Conservation (phyloP, 1,140 invertebrate genomes). For the Diachasmimorpha longicaudata region DNA sequence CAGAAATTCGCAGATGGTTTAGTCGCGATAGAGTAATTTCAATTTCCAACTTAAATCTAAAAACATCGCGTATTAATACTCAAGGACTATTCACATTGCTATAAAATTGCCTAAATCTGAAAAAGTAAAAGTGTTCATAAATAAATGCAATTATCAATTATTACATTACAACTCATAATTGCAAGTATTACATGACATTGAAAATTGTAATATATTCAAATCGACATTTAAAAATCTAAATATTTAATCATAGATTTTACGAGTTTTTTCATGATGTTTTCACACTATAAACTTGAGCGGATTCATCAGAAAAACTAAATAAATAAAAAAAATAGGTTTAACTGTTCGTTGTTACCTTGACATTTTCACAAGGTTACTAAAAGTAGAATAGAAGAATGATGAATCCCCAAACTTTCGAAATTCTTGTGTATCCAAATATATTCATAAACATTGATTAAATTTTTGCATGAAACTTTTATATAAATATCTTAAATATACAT, state of each 20-base stretch:
- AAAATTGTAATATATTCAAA: background rate
- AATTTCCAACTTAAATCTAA: conserved; percentile 10
- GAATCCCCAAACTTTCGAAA: background rate
- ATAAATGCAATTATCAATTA: background rate
- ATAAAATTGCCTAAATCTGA: background rate
- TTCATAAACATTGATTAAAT: background rate
- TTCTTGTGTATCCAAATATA: background rate
- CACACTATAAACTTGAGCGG: background rate
- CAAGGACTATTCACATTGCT: too few species aligned
- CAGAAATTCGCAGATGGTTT: conserved; percentile 43
- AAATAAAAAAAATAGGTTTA: background rate
- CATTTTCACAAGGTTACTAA: background rate
- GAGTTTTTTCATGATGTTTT: background rate
- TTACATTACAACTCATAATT: background rate
- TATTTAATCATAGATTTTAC: background rate
- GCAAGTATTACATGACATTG: background rate
- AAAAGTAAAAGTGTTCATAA: conserved; percentile 8
- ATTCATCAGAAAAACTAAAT: background rate
- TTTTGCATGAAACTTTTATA: background rate
- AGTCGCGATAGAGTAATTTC: conserved; percentile 33
- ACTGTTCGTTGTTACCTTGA: background rate
- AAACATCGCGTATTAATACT: too few species aligned
- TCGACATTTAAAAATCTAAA: background rate
- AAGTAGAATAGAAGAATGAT: background rate
- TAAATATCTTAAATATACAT: background rate